Evolutionary conservation across 2,113 vertebrate species (phyloP), one percentile per base, ranked within the genome.

Genomic region (Rhinolophus sinicus): DNA sequence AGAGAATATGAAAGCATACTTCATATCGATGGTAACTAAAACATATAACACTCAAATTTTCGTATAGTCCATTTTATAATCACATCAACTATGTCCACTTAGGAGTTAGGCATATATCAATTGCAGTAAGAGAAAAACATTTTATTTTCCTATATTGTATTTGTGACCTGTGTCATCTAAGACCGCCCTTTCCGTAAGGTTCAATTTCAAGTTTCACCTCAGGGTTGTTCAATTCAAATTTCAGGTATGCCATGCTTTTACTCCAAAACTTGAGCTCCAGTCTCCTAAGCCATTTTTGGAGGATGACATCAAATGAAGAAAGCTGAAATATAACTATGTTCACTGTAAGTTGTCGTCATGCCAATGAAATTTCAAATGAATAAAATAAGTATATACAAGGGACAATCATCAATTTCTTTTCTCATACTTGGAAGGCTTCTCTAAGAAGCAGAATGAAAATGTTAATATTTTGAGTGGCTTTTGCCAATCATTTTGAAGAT

Each of bases 371-470:
- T 93, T 62, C 72, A 93, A 86, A 62, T 88, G 19, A 93, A 87
- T 75, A 70, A 73, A 88, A 88, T 80, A 62, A 78, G 69, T 56
- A 33, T 18, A 62, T 56, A 44, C 8, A 30, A 2, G 3, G 15
- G 3, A 22, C 33, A 81, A 80, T 76, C 58, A 69, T 92, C 33
- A 5, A 38, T 44, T 85, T 90, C 35, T 54, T 65, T 67, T 81
- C 60, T 88, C 12, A 28, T 30, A 72, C 22, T 65, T 87, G 28
- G 87, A 85, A 35, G 30, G 30, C 62, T 92, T 91, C 24, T 95
- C 38, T 67, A 70, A 95, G 91, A 77, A 69, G 35, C 10, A 65
- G n/a, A 73, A 69, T 33, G 19, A 64, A 95, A 96, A 89, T n/a
- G 52, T 85, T 87, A 91, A 60, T 65, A 90, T 87, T 87, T 52